Evolutionary conservation across 1,140 invertebrate species (phyloP), one percentile per base, ranked within the genome.

Genomic region (Prorops nasuta): DNA sequence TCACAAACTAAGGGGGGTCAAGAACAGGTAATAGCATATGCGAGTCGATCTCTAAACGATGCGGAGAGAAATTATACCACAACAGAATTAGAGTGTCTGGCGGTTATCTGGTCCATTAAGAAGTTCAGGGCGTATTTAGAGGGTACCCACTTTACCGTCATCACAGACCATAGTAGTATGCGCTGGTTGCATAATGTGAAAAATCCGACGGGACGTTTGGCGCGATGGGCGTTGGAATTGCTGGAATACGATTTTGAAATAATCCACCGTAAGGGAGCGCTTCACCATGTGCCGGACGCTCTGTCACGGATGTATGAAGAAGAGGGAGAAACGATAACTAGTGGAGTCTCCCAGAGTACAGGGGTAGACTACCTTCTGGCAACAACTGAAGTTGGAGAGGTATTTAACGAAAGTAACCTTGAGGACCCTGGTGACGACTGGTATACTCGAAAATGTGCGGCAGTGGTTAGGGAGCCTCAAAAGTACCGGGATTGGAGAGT

Each of bases 191-290:
- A 44, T 2, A 44, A 44, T 3, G 0, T 44, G 3, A 3, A n/a
- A 1, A 44, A 44, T 12, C 40, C 31, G 1, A 34, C 42, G 6
- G 42, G 42, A 7, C 28, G 42, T 12, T 14, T 69, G 6, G 60
- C 66, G 3, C 16, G 66, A 32, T 68, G 66, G 66, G 56, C 56
- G 7, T 37, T 64, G 2, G 20, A 43, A 14, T 10, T 50, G 9
- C 14, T 20, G 6, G 16, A 24, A 14, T 43, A 28, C n/a, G 15
- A 50, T 12, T 50, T 34, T 3, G 20, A 21, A n/a, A 43, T 55
- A 10, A 4, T 10, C 3, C 39, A 54, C 28, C 31, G 24, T n/a
- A 58, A 46, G 22, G 49, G 49, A 3, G 31, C 42, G 0, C 3
- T 44, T 1, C 28, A 34, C 10, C 41, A 43, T 18, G 1, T 43